Percentiles rank a stretch among this genome's conserved stretches.
Evolutionary conservation across 2,888 invertebrate species (phyloP).

Genomic region (Desoria tigrina): DNA sequence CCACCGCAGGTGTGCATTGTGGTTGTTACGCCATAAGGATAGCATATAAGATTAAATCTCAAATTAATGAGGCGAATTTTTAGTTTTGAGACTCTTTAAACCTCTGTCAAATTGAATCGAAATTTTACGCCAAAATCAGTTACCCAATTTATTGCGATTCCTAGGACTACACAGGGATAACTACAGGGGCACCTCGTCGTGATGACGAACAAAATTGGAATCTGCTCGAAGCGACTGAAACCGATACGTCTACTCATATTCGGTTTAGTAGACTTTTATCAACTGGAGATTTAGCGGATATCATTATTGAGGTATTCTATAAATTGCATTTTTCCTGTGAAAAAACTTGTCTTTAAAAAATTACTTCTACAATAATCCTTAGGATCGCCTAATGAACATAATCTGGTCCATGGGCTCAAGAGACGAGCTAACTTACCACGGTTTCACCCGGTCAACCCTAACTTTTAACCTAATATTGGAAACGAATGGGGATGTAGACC

Average conservation of each 20-base stretch:
- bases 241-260: constrained; percentile 11
- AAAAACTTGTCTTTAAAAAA: not conserved
- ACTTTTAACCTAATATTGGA: constrained; percentile 1
- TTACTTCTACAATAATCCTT: not conserved
- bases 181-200: too few relatives aligned
- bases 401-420: constrained; percentile 10
- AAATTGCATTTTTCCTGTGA: not conserved
- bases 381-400: constrained; percentile 3
- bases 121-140: too few relatives aligned
- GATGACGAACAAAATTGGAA: constrained; percentile 6
- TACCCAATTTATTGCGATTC: too few relatives aligned
- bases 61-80: not conserved
- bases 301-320: not conserved
- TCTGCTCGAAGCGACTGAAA: constrained; percentile 15
- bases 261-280: constrained; percentile 12
- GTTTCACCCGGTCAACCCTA: constrained; percentile 1
- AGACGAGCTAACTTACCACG: constrained; percentile 3
- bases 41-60: too few relatives aligned
- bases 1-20: too few relatives aligned
- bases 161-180: too few relatives aligned
- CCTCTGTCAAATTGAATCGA: too few relatives aligned
- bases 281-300: constrained; percentile 13
- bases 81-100: too few relatives aligned
- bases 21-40: too few relatives aligned
- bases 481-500: constrained; percentile 6